These are phyloP conservation scores for Rhodinocichla rosea DNA, from an alignment of 2,113 vertebrate genomes.

Conservation along the genomic window DNA sequence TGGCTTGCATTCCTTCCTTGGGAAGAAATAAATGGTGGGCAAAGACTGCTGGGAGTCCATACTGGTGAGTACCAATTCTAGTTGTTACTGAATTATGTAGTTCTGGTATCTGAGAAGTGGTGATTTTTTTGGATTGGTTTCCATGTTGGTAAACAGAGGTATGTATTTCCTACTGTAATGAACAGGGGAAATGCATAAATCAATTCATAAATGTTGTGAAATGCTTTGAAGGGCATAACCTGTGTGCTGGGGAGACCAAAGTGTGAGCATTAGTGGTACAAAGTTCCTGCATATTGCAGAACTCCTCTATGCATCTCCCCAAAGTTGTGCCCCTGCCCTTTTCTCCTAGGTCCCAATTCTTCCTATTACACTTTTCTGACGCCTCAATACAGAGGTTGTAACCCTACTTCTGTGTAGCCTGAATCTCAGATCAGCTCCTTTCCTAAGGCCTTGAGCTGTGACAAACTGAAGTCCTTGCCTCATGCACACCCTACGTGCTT, in stretches of 20 bases:
- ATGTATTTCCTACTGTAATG: neutral
- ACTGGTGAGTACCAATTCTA: neutral
- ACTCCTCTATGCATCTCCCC: accelerated
- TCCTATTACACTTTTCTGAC: accelerated
- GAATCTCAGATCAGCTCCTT: neutral
- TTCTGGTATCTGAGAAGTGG: neutral
- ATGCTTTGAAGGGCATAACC: accelerated
- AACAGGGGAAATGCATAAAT: neutral
- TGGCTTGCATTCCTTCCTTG: accelerated
- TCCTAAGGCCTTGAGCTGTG: neutral
- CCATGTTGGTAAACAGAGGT: accelerated
- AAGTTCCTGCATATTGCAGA: neutral
- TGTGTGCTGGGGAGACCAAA: neutral
- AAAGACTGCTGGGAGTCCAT: accelerated
- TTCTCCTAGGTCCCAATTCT: neutral
- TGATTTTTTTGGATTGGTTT: neutral
- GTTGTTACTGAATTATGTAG: neutral
- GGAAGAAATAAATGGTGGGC: accelerated
- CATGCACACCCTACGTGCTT: accelerated
- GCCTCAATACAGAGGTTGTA: neutral
- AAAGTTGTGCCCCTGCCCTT: neutral
- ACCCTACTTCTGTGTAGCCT: neutral
- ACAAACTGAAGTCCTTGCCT: neutral
- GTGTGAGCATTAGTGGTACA: neutral
- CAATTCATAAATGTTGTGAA: neutral